Evolutionary conservation across 2,113 vertebrate species (phyloP).

Genomic region (Sinocyclocheilus maitianheensis): DNA sequence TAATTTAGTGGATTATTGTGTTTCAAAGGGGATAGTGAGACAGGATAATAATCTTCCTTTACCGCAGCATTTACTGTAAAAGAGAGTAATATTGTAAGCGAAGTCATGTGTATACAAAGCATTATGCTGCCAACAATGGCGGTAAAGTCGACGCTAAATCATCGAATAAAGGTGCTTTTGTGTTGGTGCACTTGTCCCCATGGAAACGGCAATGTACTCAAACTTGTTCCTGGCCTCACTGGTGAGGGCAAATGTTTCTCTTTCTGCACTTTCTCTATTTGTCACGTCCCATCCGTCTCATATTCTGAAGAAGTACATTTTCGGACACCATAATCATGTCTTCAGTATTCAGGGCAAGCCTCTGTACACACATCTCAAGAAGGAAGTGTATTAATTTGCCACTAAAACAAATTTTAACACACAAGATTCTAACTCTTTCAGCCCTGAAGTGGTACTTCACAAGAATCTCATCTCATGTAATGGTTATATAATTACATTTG

Average conservation of each 20-base stretch:
- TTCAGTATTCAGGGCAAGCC: not conserved
- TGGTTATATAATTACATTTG: constrained; percentile 10
- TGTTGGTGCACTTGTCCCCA: constrained; percentile 55
- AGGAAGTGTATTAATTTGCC: not conserved
- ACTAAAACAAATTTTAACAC: not conserved
- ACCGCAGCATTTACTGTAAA: constrained; percentile 64
- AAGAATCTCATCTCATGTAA: constrained; percentile 26
- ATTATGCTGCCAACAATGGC: constrained; percentile 67
- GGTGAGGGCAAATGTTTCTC: not conserved
- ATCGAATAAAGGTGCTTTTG: constrained; percentile 69
- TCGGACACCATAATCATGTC: not conserved
- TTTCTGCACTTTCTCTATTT: constrained; percentile 29
- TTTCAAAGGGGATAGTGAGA: not conserved
- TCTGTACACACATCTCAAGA: not conserved
- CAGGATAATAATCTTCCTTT: constrained; percentile 58
- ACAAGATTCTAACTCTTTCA: not conserved
- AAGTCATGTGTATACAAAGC: constrained; percentile 72
- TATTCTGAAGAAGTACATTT: not conserved
- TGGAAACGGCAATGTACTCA: constrained; percentile 46
- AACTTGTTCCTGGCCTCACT: constrained; percentile 5
- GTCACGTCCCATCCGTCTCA: not conserved
- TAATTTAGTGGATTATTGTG: not conserved
- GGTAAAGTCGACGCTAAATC: constrained; percentile 64
- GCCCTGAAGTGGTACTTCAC: constrained; percentile 25
- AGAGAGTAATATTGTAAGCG: constrained; percentile 46